Evolutionary conservation across 2,888 invertebrate genomes (phyloP).

Genomic region (Polyommatus iphigenia): DNA sequence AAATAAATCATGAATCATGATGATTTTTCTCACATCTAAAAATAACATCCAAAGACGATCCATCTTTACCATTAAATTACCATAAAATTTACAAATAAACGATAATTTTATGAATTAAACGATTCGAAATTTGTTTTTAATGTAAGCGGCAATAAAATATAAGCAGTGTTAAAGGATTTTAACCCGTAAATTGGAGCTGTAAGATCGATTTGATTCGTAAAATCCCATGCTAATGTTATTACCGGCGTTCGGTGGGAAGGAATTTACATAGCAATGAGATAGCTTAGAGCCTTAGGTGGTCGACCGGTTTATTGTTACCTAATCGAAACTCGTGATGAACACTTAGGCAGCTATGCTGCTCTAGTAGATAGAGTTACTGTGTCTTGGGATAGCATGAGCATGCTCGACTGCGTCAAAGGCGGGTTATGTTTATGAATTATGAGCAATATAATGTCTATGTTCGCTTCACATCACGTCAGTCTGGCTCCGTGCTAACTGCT

Average conservation of each 20-base stretch:
- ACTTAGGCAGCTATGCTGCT: background rate
- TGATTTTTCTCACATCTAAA: too few species aligned
- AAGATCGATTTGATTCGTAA: conserved; percentile 30
- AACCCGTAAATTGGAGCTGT: background rate
- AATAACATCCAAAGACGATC: background rate
- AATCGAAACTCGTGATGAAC: conserved; percentile 9
- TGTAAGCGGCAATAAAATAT: conserved; percentile 35
- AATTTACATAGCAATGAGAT: conserved; percentile 45
- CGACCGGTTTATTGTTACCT: conserved; percentile 30
- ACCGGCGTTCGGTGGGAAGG: conserved; percentile 34
- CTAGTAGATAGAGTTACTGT: background rate
- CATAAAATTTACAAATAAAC: background rate
- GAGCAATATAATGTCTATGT: too few species aligned
- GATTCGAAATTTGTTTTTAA: background rate
- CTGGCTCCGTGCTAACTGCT: too few species aligned
- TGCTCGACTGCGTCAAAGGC: background rate
- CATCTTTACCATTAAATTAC: background rate
- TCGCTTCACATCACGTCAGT: too few species aligned
- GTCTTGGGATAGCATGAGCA: background rate
- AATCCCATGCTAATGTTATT: conserved; percentile 31
- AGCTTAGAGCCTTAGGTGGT: conserved; percentile 33
- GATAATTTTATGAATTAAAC: background rate
- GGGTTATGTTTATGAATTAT: background rate
- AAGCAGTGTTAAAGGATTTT: background rate
- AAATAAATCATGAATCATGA: too few species aligned